Conservation (phyloP, 2,113 vertebrate species). For the Lepisosteus oculatus region DNA sequence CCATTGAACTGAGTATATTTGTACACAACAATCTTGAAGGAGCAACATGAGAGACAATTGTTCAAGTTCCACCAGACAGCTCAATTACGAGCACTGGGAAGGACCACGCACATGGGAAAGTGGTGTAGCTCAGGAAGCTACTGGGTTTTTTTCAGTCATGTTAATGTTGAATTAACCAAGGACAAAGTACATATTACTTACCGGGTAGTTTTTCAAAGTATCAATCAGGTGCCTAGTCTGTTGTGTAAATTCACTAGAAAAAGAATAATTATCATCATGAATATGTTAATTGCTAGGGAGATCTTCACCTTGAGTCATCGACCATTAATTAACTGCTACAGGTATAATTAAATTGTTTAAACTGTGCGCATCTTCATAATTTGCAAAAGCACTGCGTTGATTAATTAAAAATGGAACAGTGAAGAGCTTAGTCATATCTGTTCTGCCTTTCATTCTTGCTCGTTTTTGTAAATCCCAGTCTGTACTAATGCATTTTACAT, state of each 20-base stretch:
- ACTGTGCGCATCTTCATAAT: neutral
- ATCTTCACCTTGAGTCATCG: neutral
- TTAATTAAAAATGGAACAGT: too few species aligned
- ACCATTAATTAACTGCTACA: neutral
- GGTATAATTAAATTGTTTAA: neutral
- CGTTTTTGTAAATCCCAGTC: too few species aligned
- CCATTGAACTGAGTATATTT: neutral
- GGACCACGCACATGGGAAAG: neutral
- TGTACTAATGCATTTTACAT: too few species aligned
- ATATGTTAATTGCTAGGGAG: neutral
- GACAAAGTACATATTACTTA: slow-evolving; percentile 26
- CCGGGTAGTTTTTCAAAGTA: slow-evolving; percentile 62
- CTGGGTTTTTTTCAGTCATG: too few species aligned
- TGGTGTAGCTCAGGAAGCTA: neutral
- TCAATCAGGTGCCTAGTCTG: slow-evolving; percentile 69
- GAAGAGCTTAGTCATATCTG: too few species aligned
- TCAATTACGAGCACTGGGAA: neutral
- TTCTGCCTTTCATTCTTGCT: too few species aligned
- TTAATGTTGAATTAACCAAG: too few species aligned
- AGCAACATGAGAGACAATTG: neutral
- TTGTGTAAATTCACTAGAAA: slow-evolving; percentile 57
- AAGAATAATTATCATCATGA: neutral
- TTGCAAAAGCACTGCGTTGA: too few species aligned
- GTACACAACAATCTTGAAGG: neutral
- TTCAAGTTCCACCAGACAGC: neutral